phyloP scores from a whole-genome alignment of 2,888 invertebrate genomes.

The Pammene fasciana region DNA sequence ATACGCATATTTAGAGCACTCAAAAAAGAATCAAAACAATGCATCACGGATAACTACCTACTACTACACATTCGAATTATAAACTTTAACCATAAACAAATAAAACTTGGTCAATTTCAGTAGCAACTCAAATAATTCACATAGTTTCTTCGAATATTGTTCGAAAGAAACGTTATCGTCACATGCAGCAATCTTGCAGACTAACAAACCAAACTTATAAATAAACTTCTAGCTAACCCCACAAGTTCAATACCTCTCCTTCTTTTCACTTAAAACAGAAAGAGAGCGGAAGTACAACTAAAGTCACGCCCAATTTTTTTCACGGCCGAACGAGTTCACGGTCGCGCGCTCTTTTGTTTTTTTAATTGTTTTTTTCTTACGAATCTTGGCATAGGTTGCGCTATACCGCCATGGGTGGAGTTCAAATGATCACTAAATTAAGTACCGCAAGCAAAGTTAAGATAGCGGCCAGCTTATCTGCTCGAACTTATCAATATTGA shows the following conservation, averaged over 20 bases:
- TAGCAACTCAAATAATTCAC: background rate
- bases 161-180: background rate
- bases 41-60: background rate
- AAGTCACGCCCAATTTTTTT: conserved; percentile 9
- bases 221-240: conserved; percentile 6
- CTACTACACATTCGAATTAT: background rate
- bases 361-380: background rate
- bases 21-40: background rate
- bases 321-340: background rate
- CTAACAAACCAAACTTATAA: conserved; percentile 23
- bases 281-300: background rate
- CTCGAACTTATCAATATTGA: conserved; percentile 8
- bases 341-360: background rate
- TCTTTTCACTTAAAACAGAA: background rate
- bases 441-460: background rate
- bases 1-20: background rate
- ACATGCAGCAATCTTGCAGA: background rate
- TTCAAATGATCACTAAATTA: conserved; percentile 9
- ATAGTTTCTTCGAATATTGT: background rate
- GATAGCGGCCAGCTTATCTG: conserved; percentile 5
- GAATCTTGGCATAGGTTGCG: background rate
- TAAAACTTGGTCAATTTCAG: background rate
- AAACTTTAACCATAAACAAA: background rate
- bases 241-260: conserved; percentile 2
- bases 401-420: background rate